A percentile compares a stretch with the other conserved stretches of the same genome.
phyloP scores from a whole-genome alignment of 2,797 vertebrate species.

The Peromyscus nudipes region DNA sequence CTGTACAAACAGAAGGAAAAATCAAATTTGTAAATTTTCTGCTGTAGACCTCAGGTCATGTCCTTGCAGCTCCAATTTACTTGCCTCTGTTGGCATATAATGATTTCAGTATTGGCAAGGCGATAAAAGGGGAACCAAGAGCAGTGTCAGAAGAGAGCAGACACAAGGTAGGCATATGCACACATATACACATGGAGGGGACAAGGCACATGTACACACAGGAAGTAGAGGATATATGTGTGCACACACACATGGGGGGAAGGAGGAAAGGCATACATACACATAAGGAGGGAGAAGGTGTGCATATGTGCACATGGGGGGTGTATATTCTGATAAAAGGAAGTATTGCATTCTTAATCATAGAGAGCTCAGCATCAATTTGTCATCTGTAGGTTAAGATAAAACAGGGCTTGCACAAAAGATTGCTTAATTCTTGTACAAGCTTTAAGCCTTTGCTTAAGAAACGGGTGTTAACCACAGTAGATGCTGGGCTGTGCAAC shows the following conservation, averaged over 20 bases:
- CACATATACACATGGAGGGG: background rate
- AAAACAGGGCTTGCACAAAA: slow-evolving; percentile 61
- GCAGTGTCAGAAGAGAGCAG: background rate
- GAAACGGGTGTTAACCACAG: slow-evolving; percentile 2
- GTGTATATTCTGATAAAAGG: background rate
- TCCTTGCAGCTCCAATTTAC: background rate
- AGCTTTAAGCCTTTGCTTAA: slow-evolving; percentile 74
- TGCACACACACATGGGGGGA: background rate
- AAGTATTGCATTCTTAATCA: background rate
- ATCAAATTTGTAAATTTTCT: slow-evolving; percentile 47
- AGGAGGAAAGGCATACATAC: too few species aligned
- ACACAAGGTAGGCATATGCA: background rate
- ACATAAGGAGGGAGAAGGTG: too few species aligned
- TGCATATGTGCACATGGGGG: background rate
- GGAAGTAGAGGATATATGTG: background rate
- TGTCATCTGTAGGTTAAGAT: slow-evolving; percentile 64
- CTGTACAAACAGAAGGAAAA: slow-evolving; percentile 36
- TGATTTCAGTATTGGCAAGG: slow-evolving; percentile 41
- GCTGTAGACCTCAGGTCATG: background rate
- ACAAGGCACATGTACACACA: background rate
- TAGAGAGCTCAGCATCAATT: slow-evolving; percentile 48
- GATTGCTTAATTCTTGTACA: slow-evolving; percentile 70
- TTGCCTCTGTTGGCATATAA: background rate
- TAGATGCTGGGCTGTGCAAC: slow-evolving; percentile 70
- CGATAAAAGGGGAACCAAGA: background rate